These are phyloP conservation scores for Heliocidaris tuberculata DNA, from an alignment of 35 echinoderm and acorn worm genomes.

Conservation along the genomic window DNA sequence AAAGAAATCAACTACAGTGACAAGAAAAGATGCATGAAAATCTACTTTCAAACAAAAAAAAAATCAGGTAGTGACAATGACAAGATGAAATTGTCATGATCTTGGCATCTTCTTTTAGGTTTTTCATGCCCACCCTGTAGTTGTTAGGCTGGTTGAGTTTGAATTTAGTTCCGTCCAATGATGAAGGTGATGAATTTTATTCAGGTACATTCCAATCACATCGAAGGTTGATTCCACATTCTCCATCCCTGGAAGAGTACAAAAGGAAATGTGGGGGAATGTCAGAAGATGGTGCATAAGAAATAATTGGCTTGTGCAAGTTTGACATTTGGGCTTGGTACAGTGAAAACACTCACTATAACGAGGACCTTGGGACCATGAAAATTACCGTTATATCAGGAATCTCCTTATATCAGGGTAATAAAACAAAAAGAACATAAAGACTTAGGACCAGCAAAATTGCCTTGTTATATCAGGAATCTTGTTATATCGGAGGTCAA, in stretches of 20 bases:
- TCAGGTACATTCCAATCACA: not conserved
- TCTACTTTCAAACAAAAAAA: not conserved
- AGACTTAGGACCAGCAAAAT: no score
- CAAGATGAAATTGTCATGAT: not conserved
- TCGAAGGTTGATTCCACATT: constrained; percentile 16
- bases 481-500: no score
- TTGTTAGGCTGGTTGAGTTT: not conserved
- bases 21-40: not conserved
- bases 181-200: not conserved
- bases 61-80: not conserved
- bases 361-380: no score
- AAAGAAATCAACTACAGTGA: not conserved
- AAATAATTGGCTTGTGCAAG: no score
- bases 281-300: no score
- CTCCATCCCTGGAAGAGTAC: not conserved
- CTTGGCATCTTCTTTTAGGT: not conserved
- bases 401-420: no score
- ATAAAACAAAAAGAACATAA: no score
- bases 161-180: not conserved
- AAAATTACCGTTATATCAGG: no score
- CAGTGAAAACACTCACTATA: no score
- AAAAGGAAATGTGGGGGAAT: not conserved
- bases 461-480: no score
- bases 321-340: no score
- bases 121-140: not conserved